These are phyloP conservation scores for Mythimna pallens DNA, from an alignment of 2,888 invertebrate genomes.

Conservation along the genomic window DNA sequence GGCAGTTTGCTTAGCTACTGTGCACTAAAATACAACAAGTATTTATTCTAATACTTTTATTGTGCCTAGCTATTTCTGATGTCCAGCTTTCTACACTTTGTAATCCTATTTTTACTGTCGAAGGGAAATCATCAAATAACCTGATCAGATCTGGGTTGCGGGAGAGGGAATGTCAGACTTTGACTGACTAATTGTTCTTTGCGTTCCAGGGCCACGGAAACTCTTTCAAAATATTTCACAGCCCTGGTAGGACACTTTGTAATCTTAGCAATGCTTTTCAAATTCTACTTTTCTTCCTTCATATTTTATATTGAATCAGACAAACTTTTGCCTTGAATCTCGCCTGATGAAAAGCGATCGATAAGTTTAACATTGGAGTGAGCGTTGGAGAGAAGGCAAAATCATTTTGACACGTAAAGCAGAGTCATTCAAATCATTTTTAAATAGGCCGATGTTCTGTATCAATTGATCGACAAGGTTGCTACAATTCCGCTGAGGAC, in stretches of 20 bases:
- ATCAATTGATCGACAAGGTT: conserved; percentile 63
- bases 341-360: not conserved
- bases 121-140: too few relatives aligned
- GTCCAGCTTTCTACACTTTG: not conserved
- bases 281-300: not conserved
- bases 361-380: not conserved
- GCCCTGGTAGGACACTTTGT: not conserved
- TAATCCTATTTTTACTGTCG: too few relatives aligned
- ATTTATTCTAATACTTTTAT: not conserved
- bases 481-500: conserved; percentile 72
- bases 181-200: too few relatives aligned
- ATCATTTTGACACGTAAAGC: not conserved
- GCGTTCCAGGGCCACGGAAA: too few relatives aligned
- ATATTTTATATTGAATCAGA: not conserved
- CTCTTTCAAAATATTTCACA: too few relatives aligned
- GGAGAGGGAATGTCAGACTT: too few relatives aligned
- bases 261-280: not conserved
- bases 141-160: too few relatives aligned
- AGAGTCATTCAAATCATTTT: conserved; percentile 37
- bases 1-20: conserved; percentile 1
- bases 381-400: not conserved
- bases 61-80: not conserved
- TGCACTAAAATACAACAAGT: not conserved
- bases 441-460: conserved; percentile 54
- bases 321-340: not conserved